These are phyloP conservation scores for Heterocephalus glaber DNA, from an alignment of 2,113 vertebrate species.

Conservation along the genomic window DNA sequence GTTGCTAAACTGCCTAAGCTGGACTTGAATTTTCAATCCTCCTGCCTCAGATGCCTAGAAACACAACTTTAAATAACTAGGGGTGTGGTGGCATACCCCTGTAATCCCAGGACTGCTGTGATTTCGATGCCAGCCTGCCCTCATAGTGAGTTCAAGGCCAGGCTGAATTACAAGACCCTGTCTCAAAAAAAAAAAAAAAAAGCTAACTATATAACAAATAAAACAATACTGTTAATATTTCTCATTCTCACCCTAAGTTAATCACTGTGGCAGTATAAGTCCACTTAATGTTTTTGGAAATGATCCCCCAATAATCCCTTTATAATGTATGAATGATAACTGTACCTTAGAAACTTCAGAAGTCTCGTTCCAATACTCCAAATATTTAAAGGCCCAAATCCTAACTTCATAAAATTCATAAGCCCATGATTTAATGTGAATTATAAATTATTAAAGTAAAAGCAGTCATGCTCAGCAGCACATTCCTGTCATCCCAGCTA, in stretches of 20 bases:
- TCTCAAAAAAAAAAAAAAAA: background rate
- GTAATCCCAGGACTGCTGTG: background rate
- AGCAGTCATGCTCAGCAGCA: background rate
- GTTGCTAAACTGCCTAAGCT: background rate
- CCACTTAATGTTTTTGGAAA: constrained; percentile 16
- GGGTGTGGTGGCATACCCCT: too few species aligned
- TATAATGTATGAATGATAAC: background rate
- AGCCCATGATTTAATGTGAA: background rate
- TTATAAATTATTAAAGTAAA: constrained; percentile 43
- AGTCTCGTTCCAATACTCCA: background rate
- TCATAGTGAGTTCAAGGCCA: background rate
- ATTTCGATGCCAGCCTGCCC: background rate
- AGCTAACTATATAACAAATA: constrained; percentile 9
- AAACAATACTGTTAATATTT: background rate
- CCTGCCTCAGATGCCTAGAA: background rate
- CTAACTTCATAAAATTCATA: constrained; percentile 16
- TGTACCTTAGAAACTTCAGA: background rate
- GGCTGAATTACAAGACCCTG: background rate
- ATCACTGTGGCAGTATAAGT: background rate
- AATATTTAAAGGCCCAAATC: constrained; percentile 7
- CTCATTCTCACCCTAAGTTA: background rate
- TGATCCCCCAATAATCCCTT: background rate
- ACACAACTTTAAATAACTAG: background rate
- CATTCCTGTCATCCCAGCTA: background rate
- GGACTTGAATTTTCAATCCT: background rate